phyloP scores from a whole-genome alignment of 2,113 vertebrate species.

The Nipponia nippon region DNA sequence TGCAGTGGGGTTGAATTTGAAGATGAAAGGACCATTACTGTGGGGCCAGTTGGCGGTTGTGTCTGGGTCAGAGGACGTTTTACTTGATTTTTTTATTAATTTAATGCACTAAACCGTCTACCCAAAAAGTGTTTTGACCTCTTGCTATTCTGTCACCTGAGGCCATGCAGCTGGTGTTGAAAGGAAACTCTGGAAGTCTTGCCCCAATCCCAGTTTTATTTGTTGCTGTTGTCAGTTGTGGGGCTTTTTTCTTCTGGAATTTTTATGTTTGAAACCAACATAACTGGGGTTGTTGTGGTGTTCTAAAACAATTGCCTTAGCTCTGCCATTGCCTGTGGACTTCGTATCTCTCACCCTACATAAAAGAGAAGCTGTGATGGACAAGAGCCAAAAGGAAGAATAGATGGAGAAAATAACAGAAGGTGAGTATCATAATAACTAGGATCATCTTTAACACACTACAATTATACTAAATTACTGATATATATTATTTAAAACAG shows the following conservation, averaged over 20 bases:
- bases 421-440: neutral
- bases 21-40: neutral
- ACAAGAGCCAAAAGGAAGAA: neutral
- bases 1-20: neutral
- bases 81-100: neutral
- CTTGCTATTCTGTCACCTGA: neutral
- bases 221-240: neutral
- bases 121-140: neutral
- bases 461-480: neutral
- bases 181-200: neutral
- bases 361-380: neutral
- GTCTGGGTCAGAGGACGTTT: neutral
- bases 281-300: neutral
- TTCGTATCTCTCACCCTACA: neutral
- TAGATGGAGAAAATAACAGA: neutral
- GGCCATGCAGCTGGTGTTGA: neutral
- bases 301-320: neutral
- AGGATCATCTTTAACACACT: neutral
- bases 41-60: neutral
- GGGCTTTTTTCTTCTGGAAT: neutral
- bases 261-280: neutral
- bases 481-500: neutral
- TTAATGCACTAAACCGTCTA: neutral
- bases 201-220: neutral
- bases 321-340: neutral